Base-by-base conservation (phyloP, 2,797 vertebrate genomes). In the Zenarchopterus dispar region DNA sequence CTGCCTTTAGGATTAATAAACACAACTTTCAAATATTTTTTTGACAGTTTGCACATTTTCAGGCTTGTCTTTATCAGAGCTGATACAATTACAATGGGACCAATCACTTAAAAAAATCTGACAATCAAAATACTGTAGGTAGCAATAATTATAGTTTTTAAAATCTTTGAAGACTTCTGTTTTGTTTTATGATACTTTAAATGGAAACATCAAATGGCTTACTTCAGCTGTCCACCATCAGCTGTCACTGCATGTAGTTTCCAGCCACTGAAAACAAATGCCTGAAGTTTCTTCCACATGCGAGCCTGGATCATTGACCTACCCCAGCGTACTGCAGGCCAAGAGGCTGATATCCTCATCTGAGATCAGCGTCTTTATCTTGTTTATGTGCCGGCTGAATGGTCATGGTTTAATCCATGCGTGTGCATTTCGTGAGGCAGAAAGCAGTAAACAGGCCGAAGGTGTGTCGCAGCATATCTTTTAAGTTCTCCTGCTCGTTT, bases 371-470 rank as follows among this genome's bases (percentile, higher is more conserved):
- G 48, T 59, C 28, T 56, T 53, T 56, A 58, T 66, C 62, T 69
- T 73, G 63, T 81, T 85, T 77, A 62, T 67, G 28, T 62, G 75
- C 23, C 33, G 10, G 58, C 55, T 81, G 33, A 80, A 57, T 65
- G 71, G 62, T 70, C 70, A 8, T 70, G 70, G 84, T 75, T 79
- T 55, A 81, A 77, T 72, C 17, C 64, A 59, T 41, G 56, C n/a
- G 2, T 67, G 55, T 62, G 67, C 46, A 54, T 86, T 80, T 84
- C 74, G 73, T 82, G 85, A 82, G 58, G 62, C 73, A 60, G 61
- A 75, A 77, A 61, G 61, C 78, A 50, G 80, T 88, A 84, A 91
- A 91, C 80, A 88, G 71, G 55, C 62, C 2, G 1, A 21, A 82
- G 84, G 59, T 73, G 47, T 85, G 80, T 77, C 39, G 0, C 61